Evolutionary conservation across 1,140 invertebrate genomes (phyloP).

Genomic region (Bombus confusus): DNA sequence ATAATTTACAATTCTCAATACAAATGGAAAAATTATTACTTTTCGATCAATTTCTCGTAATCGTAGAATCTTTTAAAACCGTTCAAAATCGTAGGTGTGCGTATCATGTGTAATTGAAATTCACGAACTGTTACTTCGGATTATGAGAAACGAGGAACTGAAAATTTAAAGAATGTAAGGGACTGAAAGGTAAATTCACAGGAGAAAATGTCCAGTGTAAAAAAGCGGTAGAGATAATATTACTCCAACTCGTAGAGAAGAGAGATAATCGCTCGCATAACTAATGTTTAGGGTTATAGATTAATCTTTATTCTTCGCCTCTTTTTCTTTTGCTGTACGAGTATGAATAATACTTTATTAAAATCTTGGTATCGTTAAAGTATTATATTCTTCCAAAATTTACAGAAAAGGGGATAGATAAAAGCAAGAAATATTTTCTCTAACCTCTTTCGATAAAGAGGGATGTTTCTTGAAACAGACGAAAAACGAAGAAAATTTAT

Average conservation of each 20-base stretch:
- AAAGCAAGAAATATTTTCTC: not conserved
- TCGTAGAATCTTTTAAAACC: not conserved
- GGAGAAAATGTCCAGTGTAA: not conserved
- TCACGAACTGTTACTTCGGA: not conserved
- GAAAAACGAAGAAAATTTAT: not conserved
- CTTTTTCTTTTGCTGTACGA: not conserved
- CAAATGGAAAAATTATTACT: no score
- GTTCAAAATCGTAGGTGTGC: not conserved
- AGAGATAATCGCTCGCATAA: constrained; percentile 31
- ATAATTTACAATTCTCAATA: no score
- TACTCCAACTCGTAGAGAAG: constrained; percentile 14
- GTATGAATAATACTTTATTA: not conserved
- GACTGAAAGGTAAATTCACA: constrained; percentile 15
- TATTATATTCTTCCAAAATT: not conserved
- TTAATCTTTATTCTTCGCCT: constrained; percentile 11
- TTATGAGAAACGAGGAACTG: no score
- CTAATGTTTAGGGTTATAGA: constrained; percentile 33
- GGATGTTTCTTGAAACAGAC: not conserved
- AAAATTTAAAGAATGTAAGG: constrained; percentile 11
- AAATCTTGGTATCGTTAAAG: not conserved
- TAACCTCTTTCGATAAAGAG: not conserved
- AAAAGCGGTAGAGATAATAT: constrained; percentile 28
- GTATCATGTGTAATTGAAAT: not conserved
- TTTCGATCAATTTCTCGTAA: no score
- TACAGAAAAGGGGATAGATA: not conserved